Base-by-base conservation (phyloP, 2,113 vertebrate genomes). In the Leucopsar rothschildi region DNA sequence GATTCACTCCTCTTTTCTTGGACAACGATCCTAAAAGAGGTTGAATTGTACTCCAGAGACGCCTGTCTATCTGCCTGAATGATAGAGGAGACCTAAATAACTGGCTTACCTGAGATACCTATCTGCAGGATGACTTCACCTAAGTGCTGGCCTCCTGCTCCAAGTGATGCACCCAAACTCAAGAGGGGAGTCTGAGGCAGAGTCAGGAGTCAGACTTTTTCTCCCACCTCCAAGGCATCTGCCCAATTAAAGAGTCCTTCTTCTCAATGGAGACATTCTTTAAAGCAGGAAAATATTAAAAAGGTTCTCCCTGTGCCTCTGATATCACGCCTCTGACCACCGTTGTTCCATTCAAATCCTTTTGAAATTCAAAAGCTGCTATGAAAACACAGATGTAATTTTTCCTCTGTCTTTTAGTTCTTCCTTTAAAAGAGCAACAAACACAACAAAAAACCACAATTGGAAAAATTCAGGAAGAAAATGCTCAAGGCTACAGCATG, bases 381-480 rank as follows among this genome's bases (percentile, higher is more conserved):
- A 49, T 66, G 56, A 87, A 79, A 82, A 44, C 33, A 55, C 12
- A 65, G 11, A 85, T 33, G 16, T 17, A 79, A 25, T 57, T 86
- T 86, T 83, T 39, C 50, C 24, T 37, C 55, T 66, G 28, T 57
- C 42, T 42, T 88, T 72, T 49, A 70, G 11, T 61, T 79, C 25
- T 44, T 91, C 80, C 59, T 63, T 85, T 77, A 66, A 91, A 95
- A 52, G 42, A 87, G 27, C 6, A 70, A 35, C 17, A 91, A 39
- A 23, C 49, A 69, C 13, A 88, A 82, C 23, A 63, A 85, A 71
- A 91, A 42, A 35, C 9, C 81, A 87, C 57, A 82, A 82, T 10
- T 2, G 40, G 50, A 47, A 92, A 95, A 91, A 91, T 70, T 84
- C 35, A 70, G 33, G 59, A 95, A 90, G 81, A 89, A 95, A 91